Evolutionary conservation across 2,888 invertebrate genomes (phyloP), one percentile per base, ranked within the genome.

Genomic region (Cephus sareptanus): DNA sequence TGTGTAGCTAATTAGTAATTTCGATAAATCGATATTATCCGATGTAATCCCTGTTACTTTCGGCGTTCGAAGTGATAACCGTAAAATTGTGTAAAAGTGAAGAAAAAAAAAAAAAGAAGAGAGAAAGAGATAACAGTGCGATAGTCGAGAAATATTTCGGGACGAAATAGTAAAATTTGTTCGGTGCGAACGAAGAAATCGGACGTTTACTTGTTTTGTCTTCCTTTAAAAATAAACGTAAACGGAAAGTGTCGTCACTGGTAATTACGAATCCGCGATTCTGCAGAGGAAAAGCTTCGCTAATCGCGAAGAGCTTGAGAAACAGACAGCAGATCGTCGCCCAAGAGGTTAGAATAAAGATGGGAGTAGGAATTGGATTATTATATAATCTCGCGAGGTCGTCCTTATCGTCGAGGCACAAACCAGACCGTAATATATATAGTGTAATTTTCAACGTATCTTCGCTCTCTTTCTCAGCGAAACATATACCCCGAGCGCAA

Each of bases 381-480:
- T 34, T 71, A 15, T 34, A 71, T 71, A 71, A 71, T 33, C 71
- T 34, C 34, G 34, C 71, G 71, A 71, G 34, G 71, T 71, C 71
- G 71, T 34, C 33, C 71, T 34, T 71, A 71, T 71, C 71, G 71
- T 34, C 71, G 71, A 71, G 71, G 34, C 31, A 34, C 71, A 71
- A 34, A 71, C 71, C 71, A 34, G 34, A 71, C 71, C 71, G 33
- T 71, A 71, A 33, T 71, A 71, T 70, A 33, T 71, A 71, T 71
- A 71, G 33, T 34, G 31, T 33, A 71, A 71, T 71, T 71, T 71
- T 71, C 13, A 71, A 71, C 71, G 31, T 71, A 9, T 56, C 23
- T 31, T 15, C 71, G 71, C 71, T 71, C 71, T 34, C 34, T 56
- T 56, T 56, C 23, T 23, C 23, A 56, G 23, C 56, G 23, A 23